Percentiles rank a stretch among this genome's conserved stretches.
Conservation (phyloP, 2,113 vertebrate species). For the Hucho hucho region DNA sequence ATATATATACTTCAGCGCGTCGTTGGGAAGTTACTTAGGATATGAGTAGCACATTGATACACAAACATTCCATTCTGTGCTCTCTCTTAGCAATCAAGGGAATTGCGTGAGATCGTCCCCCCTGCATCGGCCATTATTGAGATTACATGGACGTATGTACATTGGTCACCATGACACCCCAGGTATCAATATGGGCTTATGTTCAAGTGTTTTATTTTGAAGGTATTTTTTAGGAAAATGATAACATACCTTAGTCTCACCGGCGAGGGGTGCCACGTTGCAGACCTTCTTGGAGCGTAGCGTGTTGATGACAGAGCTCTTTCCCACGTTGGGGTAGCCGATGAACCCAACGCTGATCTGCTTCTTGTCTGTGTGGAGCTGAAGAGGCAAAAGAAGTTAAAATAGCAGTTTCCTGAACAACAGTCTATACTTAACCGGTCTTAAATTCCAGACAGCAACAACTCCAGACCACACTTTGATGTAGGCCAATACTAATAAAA, state of each 20-base stretch:
- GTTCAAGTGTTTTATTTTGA: background rate
- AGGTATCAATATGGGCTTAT: background rate
- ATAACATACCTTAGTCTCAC: conserved; percentile 90
- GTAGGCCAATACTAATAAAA: conserved; percentile 25
- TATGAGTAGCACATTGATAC: too few species aligned
- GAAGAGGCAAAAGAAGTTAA: conserved; percentile 44
- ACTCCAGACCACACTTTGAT: conserved; percentile 20
- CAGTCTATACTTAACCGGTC: conserved; percentile 1
- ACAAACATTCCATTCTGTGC: background rate
- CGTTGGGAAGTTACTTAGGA: conserved; percentile 19
- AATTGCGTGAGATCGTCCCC: background rate
- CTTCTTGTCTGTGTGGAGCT: conserved; percentile 98
- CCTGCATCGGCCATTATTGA: background rate
- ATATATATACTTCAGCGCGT: conserved; percentile 12
- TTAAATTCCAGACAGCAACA: conserved; percentile 4
- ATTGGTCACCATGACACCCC: too few species aligned
- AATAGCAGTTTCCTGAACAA: conserved; percentile 30
- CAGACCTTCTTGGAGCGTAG: conserved; percentile 97
- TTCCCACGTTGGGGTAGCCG: conserved; percentile 97
- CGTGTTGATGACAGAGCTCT: conserved; percentile 97
- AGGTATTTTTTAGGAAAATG: background rate
- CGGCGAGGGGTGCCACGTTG: conserved; percentile 93
- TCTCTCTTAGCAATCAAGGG: background rate
- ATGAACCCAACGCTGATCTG: conserved; percentile 99
- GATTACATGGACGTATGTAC: background rate